phyloP scores from a whole-genome alignment of 2,888 invertebrate species.

The Bruchidius siliquastri region DNA sequence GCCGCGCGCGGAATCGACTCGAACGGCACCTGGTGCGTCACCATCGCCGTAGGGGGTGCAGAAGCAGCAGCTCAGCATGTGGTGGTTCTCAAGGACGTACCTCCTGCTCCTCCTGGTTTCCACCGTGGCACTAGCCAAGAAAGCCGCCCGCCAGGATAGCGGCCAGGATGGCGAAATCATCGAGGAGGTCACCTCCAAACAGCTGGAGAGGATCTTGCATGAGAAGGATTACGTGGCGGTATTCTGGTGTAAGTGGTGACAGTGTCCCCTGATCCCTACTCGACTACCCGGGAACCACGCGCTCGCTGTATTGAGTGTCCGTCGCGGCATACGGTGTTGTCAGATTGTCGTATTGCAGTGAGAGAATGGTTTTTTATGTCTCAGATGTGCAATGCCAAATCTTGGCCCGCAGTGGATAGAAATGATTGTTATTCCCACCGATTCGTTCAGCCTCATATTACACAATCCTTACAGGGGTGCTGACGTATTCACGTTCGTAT shows the following conservation, averaged over 20 bases:
- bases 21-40: background rate
- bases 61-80: slow-evolving; percentile 43
- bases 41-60: background rate
- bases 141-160: slow-evolving; percentile 38
- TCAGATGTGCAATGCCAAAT: background rate
- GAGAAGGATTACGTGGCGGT: slow-evolving; percentile 93
- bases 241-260: slow-evolving; percentile 85
- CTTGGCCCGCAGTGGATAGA: background rate
- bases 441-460: background rate
- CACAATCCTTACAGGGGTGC: background rate
- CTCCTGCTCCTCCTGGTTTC: slow-evolving; percentile 56
- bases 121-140: slow-evolving; percentile 44
- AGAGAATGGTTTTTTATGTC: background rate
- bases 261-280: background rate
- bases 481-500: background rate
- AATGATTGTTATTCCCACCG: background rate
- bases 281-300: background rate
- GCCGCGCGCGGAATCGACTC: background rate
- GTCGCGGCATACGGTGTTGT: background rate
- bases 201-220: slow-evolving; percentile 82
- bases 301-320: background rate
- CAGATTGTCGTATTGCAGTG: background rate
- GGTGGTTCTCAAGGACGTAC: slow-evolving; percentile 37
- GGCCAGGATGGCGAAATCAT: slow-evolving; percentile 65
- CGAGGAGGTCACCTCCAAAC: slow-evolving; percentile 90